Base-by-base conservation (phyloP, 1,140 invertebrate genomes). In the Tribolium madens region DNA sequence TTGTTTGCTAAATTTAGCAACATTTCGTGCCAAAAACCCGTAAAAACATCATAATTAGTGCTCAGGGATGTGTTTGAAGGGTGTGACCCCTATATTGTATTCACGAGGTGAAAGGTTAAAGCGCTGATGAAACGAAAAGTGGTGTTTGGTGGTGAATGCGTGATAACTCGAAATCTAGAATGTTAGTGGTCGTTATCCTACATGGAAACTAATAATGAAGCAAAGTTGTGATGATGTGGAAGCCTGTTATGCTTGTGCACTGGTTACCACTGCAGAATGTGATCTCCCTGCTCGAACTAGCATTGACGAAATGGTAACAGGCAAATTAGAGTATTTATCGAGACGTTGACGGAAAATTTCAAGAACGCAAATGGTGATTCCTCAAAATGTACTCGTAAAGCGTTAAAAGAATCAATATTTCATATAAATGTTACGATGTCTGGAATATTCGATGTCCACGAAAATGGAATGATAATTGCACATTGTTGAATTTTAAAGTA, bases 101-200 rank as follows among this genome's bases (percentile, higher is more conserved):
- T 57, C 2, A 12, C 50, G 52, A 26, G 52, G 52, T 26, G 52
- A 57, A 57, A 57, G 52, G 52, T 57, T 57, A 57, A 57, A 57
- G 52, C 15, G 52, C 36, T 57, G 10, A 26, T 50, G 12, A 17
- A 50, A 57, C 15, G 10, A 17, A 57, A 57, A 57, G 18, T 17
- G 7, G 15, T 57, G 18, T 57, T 57, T 21, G 52, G 15, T 17
- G 50, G 50, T 12, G 52, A 21, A 57, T 50, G 52, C 10, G 52
- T 26, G 52, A 57, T 57, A 57, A 57, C 18, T 17, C 6, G 52
- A n/a, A 57, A 12, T 21, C 7, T 3, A 18, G 10, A 57, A 14
- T 14, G 52, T 50, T 50, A 17, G 13, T 50, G 52, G 52, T 57
- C 52, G 52, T 57, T 21, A 57, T 17, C 13, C 10, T 57, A 21